Base-by-base conservation (phyloP, 1,140 invertebrate species). In the Brachionus paranguensis region DNA sequence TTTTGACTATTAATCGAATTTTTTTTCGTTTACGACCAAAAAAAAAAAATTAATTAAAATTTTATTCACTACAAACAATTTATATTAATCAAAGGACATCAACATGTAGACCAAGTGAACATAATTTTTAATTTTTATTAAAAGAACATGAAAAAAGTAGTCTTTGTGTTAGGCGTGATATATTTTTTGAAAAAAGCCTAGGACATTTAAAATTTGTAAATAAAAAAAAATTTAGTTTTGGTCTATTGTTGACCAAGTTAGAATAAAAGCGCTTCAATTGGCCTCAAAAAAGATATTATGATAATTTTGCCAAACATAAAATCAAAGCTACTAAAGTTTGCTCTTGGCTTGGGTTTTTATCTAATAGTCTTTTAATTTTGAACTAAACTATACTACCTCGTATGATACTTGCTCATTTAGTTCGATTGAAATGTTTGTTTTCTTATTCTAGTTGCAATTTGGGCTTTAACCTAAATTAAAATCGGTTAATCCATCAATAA, bases 321-420 rank as follows among this genome's bases (percentile, higher is more conserved):
- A 27, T 74, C 41, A 45, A 74, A 17, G n/a, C 20, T 50, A 24
- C 11, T 37, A 29, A 53, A 50, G 20, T 76, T 45, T n/a, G 37
- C 43, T 70, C 17, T 29, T 41, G 33, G 41, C n/a, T 72, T 72
- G n/a, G 20, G 14, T 47, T 50, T 50, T 76, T 76, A 50, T 76
- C 45, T 76, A 50, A 76, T 76, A 47, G 72, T 24, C 72, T 76
- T 76, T 76, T 76, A 76, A 76, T 76, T 76, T 76, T 76, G 43
- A 53, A 76, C 43, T 50, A 50, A 14, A 12, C 41, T 37, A 45
- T 43, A 24, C n/a, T 50, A 27, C n/a, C 17, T 50, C 50, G 24
- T 17, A 74, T 14, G 20, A 24, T 76, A 33, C 24, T 50, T 50
- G 27, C 11, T 50, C 41, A 17, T 74, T 45, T 74, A 43, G 2